Evolutionary conservation across 2,797 vertebrate species (phyloP).

Genomic region (Momotus momota): DNA sequence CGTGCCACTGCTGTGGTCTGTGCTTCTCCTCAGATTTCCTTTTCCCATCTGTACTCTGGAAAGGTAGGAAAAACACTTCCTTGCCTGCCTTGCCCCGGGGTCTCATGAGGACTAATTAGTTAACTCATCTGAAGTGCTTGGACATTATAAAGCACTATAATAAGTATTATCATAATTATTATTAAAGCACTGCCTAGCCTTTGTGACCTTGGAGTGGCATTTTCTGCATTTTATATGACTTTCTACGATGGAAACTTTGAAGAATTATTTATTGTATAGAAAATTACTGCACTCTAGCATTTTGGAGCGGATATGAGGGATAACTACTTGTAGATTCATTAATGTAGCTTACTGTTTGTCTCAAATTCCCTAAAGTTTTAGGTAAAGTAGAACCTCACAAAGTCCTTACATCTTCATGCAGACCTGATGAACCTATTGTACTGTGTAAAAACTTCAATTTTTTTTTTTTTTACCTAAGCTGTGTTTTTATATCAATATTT

Average conservation of each 20-base stretch:
- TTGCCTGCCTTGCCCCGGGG: neutral
- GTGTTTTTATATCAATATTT: constrained; percentile 98
- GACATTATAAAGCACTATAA: constrained; percentile 62
- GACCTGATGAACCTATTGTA: constrained; percentile 88
- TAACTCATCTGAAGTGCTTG: constrained; percentile 48
- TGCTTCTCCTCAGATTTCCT: neutral
- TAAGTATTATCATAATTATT: constrained; percentile 42
- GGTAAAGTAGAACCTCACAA: constrained; percentile 67
- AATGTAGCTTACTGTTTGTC: constrained; percentile 67
- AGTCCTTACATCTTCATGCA: constrained; percentile 78
- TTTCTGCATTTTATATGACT: constrained; percentile 54
- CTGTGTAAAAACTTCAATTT: constrained; percentile 89
- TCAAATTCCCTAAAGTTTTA: constrained; percentile 64
- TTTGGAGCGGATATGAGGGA: constrained; percentile 65
- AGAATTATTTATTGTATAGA: constrained; percentile 81
- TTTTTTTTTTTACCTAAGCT: constrained; percentile 87
- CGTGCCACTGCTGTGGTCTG: neutral
- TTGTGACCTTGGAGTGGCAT: constrained; percentile 35
- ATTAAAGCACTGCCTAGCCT: constrained; percentile 70
- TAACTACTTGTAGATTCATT: constrained; percentile 71
- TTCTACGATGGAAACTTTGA: constrained; percentile 58
- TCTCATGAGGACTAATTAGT: constrained; percentile 16
- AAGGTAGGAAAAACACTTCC: neutral
- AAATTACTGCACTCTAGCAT: constrained; percentile 75
- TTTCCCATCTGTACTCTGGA: neutral